Percentiles rank a stretch among this genome's conserved stretches.
Conservation (phyloP, 2,113 vertebrate genomes). For the Nothoprocta perdicaria region DNA sequence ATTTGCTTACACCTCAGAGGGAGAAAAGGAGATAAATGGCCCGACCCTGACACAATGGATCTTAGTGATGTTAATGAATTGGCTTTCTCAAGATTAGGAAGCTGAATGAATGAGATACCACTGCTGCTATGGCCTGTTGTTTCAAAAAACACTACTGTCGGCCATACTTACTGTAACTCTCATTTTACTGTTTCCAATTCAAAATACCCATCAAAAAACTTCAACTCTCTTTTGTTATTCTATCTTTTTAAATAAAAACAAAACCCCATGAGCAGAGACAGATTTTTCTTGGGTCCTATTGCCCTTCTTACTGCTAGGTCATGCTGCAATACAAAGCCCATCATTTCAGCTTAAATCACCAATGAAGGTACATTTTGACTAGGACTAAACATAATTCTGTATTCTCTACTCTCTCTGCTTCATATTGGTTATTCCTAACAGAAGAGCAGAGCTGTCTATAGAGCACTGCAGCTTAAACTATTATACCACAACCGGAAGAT, state of each 20-base stretch:
- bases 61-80: not conserved
- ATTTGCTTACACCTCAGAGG: constrained; percentile 14
- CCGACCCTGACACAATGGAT: not conserved
- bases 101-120: not conserved
- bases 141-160: not conserved
- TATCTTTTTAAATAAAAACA: not conserved
- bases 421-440: not conserved
- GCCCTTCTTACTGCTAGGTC: not conserved
- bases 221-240: not conserved
- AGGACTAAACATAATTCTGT: not conserved
- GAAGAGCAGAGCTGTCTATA: not conserved
- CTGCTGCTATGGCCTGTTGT: not conserved
- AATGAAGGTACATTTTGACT: not conserved
- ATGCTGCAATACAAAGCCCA: fast-evolving
- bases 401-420: not conserved
- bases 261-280: not conserved
- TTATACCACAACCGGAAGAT: not conserved
- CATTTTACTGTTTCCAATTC: not conserved
- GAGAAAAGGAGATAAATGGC: not conserved
- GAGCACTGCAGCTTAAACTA: not conserved
- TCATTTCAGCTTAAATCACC: not conserved
- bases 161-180: not conserved
- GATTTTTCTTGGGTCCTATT: not conserved
- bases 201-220: not conserved
- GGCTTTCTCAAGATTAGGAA: not conserved